Evolutionary conservation across 2,888 invertebrate genomes (phyloP).

Genomic region (Parnassius mnemosyne): DNA sequence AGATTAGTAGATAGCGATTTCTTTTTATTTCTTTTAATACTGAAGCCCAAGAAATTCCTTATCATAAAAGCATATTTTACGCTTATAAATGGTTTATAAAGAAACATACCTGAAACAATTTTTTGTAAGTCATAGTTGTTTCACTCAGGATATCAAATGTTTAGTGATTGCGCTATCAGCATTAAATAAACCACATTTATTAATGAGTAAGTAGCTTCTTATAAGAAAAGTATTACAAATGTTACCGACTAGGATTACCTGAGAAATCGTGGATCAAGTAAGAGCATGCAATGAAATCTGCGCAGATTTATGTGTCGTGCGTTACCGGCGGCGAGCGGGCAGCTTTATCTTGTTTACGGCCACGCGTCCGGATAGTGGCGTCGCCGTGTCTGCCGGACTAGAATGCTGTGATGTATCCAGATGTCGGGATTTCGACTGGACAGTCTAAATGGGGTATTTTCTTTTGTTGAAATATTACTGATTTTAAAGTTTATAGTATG

Average conservation of each 20-base stretch:
- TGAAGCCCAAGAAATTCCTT: too few species aligned
- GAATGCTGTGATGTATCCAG: constrained; percentile 37
- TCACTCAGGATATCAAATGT: too few species aligned
- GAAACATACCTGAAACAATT: too few species aligned
- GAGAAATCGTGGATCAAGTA: constrained; percentile 45
- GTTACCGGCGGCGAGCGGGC: constrained; percentile 36
- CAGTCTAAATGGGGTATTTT: constrained; percentile 26
- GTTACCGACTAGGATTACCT: constrained; percentile 44
- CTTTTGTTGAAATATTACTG: too few species aligned
- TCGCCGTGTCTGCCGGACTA: constrained; percentile 40
- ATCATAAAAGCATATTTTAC: too few species aligned
- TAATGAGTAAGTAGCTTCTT: neutral
- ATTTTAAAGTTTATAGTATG: too few species aligned
- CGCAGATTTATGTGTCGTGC: constrained; percentile 58
- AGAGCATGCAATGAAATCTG: constrained; percentile 54
- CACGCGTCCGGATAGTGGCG: constrained; percentile 37
- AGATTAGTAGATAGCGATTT: too few species aligned
- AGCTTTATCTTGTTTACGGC: constrained; percentile 66
- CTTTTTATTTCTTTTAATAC: too few species aligned
- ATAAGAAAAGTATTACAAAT: constrained; percentile 6
- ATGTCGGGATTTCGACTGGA: constrained; percentile 41
- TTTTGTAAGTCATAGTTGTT: too few species aligned
- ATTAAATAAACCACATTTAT: neutral
- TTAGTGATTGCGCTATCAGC: too few species aligned
- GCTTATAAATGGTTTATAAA: too few species aligned